Evolutionary conservation across 2,797 vertebrate species (phyloP).

Genomic region (Microctenopoma stevenorrisi): DNA sequence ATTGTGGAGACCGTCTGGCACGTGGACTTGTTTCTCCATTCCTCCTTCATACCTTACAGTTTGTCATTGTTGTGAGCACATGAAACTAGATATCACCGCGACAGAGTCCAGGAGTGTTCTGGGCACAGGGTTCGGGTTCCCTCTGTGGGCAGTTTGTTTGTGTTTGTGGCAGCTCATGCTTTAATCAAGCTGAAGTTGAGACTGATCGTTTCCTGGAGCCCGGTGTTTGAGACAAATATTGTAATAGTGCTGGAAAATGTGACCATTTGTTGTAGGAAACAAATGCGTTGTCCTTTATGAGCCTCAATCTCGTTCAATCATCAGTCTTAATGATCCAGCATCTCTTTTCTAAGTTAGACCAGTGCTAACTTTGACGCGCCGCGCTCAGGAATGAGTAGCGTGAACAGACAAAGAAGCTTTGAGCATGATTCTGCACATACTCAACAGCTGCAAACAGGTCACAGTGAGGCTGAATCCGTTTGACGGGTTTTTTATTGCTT

Average conservation of each 20-base stretch:
- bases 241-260: constrained; percentile 29
- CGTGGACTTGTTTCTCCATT: constrained; percentile 26
- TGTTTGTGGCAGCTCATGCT: constrained; percentile 7
- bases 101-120: constrained; percentile 30
- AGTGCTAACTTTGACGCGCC: constrained; percentile 18
- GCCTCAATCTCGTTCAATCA: neutral
- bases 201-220: constrained; percentile 12
- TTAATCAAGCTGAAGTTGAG: constrained; percentile 18
- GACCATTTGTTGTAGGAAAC: constrained; percentile 12
- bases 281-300: constrained; percentile 13
- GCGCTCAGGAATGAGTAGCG: neutral
- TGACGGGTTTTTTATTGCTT: constrained; percentile 23
- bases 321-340: neutral
- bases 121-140: neutral
- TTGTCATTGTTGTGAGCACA: constrained; percentile 39
- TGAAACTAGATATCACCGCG: constrained; percentile 42
- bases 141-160: constrained; percentile 28
- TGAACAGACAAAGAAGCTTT: constrained; percentile 19
- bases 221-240: constrained; percentile 19
- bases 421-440: constrained; percentile 19
- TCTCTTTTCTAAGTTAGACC: neutral
- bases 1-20: constrained; percentile 58
- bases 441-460: constrained; percentile 20
- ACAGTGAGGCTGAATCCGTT: constrained; percentile 2
- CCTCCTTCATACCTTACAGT: constrained; percentile 11